phyloP scores from a whole-genome alignment of 2,888 invertebrate genomes.

The Cantharis flavilabris region DNA sequence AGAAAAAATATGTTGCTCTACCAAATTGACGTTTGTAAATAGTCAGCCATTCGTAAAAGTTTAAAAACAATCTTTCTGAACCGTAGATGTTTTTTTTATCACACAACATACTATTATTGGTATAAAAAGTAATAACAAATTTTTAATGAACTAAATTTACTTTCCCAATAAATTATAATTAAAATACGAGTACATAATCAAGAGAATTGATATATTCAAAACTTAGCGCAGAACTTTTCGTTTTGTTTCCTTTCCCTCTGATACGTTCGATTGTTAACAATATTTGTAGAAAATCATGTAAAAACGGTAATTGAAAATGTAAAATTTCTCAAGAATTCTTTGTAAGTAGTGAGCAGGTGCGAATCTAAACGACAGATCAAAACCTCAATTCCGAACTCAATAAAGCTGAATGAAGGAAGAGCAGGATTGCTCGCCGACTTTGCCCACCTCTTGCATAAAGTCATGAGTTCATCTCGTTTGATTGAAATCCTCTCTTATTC shows the following conservation, averaged over 20 bases:
- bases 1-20: conserved; percentile 52
- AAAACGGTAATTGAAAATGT: conserved; percentile 9
- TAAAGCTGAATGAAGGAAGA: conserved; percentile 39
- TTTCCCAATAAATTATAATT: background rate
- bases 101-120: background rate
- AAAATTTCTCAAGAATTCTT: conserved; percentile 16
- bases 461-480: conserved; percentile 59
- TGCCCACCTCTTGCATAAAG: conserved; percentile 57
- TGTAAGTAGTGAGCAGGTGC: conserved; percentile 18
- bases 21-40: conserved; percentile 38
- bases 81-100: background rate
- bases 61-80: background rate
- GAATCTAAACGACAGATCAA: conserved; percentile 29
- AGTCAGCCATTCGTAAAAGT: conserved; percentile 5
- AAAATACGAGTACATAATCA: background rate
- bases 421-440: conserved; percentile 43
- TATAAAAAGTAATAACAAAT: background rate
- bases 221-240: background rate
- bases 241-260: background rate
- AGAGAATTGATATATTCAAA: background rate
- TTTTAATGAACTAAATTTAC: background rate
- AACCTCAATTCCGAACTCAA: conserved; percentile 30
- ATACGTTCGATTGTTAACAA: background rate
- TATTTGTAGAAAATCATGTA: conserved; percentile 5
- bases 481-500: conserved; percentile 59